phyloP scores from a whole-genome alignment of 2,888 invertebrate species.

The Linnaemya tessellans region DNA sequence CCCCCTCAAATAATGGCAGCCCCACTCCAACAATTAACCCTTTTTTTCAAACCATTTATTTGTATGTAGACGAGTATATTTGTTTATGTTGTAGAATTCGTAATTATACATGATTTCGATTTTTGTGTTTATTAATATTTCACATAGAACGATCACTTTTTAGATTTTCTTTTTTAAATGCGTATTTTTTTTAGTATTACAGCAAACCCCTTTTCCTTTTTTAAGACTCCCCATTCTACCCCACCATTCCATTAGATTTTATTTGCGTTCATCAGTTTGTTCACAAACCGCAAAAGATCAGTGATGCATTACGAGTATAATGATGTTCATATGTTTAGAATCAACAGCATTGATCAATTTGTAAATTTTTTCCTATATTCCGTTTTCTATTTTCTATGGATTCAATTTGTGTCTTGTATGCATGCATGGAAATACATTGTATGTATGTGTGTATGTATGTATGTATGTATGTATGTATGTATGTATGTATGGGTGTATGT shows the following conservation, averaged over 20 bases:
- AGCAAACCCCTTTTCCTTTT: slow-evolving; percentile 22
- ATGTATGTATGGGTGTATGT: too few species aligned
- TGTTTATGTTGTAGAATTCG: background rate
- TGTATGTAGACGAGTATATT: background rate
- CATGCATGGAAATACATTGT: background rate
- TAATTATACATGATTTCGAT: slow-evolving; percentile 34
- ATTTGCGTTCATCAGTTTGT: slow-evolving; percentile 50
- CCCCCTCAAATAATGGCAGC: background rate
- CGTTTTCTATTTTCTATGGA: slow-evolving; percentile 65
- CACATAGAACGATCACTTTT: background rate
- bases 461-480: too few species aligned
- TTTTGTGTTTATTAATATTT: slow-evolving; percentile 16
- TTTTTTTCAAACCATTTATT: slow-evolving; percentile 3
- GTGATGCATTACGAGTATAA: slow-evolving; percentile 61
- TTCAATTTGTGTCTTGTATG: slow-evolving; percentile 63
- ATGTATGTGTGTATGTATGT: too few species aligned
- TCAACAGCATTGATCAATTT: slow-evolving; percentile 64
- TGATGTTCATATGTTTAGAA: slow-evolving; percentile 57
- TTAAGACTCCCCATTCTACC: background rate
- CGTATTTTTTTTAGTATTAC: background rate
- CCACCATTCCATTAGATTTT: slow-evolving; percentile 23
- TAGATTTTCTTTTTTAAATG: background rate
- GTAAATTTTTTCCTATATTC: slow-evolving; percentile 1
- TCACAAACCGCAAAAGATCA: slow-evolving; percentile 67
- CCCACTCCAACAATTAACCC: slow-evolving; percentile 7